These are phyloP conservation scores for Poecilobothrus nobilitatus DNA, from an alignment of 2,888 invertebrate genomes.

Conservation along the genomic window DNA sequence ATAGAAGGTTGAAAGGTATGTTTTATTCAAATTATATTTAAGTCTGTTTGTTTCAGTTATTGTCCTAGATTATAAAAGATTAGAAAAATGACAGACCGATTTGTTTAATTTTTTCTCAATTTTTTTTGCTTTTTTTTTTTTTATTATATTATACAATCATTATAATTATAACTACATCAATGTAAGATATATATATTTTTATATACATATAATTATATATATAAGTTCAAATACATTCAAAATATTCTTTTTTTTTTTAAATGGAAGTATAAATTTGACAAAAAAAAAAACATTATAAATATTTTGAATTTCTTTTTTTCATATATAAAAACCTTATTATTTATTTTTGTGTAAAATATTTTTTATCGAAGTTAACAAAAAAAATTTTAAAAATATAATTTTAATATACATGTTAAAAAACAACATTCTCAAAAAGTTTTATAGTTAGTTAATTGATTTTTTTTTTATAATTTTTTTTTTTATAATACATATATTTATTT, in stretches of 20 bases:
- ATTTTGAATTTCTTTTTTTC: background rate
- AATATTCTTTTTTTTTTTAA: background rate
- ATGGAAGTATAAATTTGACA: slow-evolving; percentile 1
- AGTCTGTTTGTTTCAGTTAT: too few relatives aligned
- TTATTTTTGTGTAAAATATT: slow-evolving; percentile 2
- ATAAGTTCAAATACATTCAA: background rate
- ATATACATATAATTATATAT: background rate
- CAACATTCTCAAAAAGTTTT: background rate
- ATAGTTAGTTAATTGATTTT: background rate
- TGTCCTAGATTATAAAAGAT: too few relatives aligned
- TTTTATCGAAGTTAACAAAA: background rate
- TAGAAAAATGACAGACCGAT: background rate
- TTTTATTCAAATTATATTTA: too few relatives aligned
- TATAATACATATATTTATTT: background rate
- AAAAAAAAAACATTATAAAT: background rate
- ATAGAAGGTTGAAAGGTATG: too few relatives aligned
- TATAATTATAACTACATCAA: background rate
- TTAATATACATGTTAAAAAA: background rate
- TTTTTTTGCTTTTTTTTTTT: background rate
- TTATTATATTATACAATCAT: background rate
- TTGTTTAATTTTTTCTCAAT: background rate
- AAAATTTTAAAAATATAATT: background rate
- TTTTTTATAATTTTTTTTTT: background rate
- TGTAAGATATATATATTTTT: background rate
- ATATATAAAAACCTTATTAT: background rate